Evolutionary conservation across 37 sponge, comb jelly and placozoan species (phyloP).

Genomic region (Diacarnus erythraeanus): DNA sequence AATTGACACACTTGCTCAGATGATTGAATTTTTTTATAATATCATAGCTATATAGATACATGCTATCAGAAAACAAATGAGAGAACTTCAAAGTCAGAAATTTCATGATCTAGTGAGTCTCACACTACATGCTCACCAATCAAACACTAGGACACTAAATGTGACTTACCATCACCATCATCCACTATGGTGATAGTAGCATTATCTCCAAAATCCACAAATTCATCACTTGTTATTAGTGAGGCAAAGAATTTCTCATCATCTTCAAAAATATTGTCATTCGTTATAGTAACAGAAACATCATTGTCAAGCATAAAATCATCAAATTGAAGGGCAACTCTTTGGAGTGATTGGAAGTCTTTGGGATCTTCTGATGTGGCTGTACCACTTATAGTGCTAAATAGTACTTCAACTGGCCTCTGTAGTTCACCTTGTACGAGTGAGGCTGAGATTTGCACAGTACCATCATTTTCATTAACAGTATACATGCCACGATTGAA

Average conservation of each 20-base stretch:
- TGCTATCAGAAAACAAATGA: no score
- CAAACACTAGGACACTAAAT: no score
- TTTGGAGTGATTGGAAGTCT: background rate
- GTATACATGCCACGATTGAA: background rate
- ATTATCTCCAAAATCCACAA: no score
- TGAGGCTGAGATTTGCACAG: background rate
- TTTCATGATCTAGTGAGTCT: no score
- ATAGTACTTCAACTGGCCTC: slow-evolving; percentile 4
- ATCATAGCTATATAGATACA: no score
- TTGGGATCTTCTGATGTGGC: slow-evolving; percentile 15
- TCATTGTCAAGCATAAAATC: background rate
- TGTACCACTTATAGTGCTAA: slow-evolving; percentile 37
- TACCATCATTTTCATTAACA: slow-evolving; percentile 21
- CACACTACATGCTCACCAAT: no score
- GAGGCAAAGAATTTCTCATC: slow-evolving; percentile 5
- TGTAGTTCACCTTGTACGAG: slow-evolving; percentile 24
- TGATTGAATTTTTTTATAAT: no score
- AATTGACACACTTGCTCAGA: no score
- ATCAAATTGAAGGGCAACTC: slow-evolving; percentile 10
- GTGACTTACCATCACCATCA: no score
- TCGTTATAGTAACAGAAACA: background rate
- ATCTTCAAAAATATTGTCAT: slow-evolving; percentile 20
- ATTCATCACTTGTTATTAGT: no score
- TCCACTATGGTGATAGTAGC: no score
- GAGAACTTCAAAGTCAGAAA: no score